Conservation (phyloP, 2,797 vertebrate genomes). For the Amblyopsis hoosieri region DNA sequence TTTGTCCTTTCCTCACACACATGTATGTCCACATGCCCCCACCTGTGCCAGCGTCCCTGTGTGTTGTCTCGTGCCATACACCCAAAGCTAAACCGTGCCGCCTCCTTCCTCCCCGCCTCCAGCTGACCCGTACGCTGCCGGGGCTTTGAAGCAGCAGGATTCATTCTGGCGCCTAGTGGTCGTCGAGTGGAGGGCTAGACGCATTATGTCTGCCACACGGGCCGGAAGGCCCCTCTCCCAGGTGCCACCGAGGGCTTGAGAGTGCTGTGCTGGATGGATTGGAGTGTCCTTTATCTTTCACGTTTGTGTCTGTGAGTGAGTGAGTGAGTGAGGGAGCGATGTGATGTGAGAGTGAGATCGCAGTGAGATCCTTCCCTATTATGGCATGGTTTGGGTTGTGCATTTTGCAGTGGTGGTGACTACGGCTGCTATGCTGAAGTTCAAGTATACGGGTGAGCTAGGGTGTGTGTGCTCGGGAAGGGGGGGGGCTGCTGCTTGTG, state of each 20-base stretch:
- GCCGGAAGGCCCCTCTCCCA: constrained; percentile 62
- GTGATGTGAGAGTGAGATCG: constrained; percentile 48
- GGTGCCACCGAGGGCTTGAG: constrained; percentile 80
- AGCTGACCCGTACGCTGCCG: constrained; percentile 66
- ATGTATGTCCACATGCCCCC: constrained; percentile 2
- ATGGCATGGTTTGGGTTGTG: constrained; percentile 80
- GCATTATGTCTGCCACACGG: constrained; percentile 37
- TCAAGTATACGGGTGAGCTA: neutral
- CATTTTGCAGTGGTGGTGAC: constrained; percentile 74
- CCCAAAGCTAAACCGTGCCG: constrained; percentile 48
- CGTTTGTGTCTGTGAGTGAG: constrained; percentile 52
- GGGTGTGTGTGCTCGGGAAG: constrained; percentile 19
- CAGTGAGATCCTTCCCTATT: constrained; percentile 68
- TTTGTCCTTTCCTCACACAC: constrained; percentile 1
- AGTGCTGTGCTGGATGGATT: constrained; percentile 70
- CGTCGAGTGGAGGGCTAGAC: constrained; percentile 39
- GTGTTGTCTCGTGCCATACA: constrained; percentile 35
- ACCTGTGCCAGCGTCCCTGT: constrained; percentile 9
- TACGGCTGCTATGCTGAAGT: constrained; percentile 16
- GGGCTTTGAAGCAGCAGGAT: constrained; percentile 55
- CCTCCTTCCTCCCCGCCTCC: constrained; percentile 55
- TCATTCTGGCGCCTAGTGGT: constrained; percentile 33
- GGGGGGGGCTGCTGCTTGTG: neutral
- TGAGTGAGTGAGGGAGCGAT: constrained; percentile 68
- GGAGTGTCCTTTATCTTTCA: constrained; percentile 68